These are phyloP conservation scores for Eristalis arbustorum DNA, from an alignment of 2,888 invertebrate species.

Conservation along the genomic window DNA sequence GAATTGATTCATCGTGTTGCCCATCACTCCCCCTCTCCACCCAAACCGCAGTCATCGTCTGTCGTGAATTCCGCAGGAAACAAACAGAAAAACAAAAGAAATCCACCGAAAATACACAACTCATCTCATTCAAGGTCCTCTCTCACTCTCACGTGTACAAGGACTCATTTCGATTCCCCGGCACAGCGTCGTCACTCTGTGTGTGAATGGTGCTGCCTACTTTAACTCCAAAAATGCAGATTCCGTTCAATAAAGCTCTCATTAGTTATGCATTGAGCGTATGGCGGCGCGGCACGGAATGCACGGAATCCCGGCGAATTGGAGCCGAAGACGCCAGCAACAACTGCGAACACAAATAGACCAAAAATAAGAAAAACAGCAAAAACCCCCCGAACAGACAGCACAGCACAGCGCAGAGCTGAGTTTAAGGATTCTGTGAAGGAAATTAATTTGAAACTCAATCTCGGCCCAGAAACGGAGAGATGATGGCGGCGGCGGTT, in stretches of 20 bases:
- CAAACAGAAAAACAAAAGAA: slow-evolving; percentile 28
- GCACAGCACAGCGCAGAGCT: neutral
- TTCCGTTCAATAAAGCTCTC: slow-evolving; percentile 66
- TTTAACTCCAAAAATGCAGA: slow-evolving; percentile 16
- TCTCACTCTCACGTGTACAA: slow-evolving; percentile 7
- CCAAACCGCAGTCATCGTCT: slow-evolving; percentile 9
- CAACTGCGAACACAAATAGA: neutral
- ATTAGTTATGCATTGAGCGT: slow-evolving; percentile 67
- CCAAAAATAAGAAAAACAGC: neutral
- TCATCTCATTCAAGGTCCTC: slow-evolving; percentile 31
- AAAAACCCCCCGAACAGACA: neutral
- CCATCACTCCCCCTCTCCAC: neutral
- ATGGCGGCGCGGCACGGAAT: slow-evolving; percentile 41
- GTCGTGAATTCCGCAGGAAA: slow-evolving; percentile 13
- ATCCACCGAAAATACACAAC: slow-evolving; percentile 20
- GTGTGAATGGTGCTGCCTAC: neutral
- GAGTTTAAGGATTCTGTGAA: slow-evolving; percentile 35
- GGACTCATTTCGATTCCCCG: slow-evolving; percentile 20
- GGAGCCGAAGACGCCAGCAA: slow-evolving; percentile 42
- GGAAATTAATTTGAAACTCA: slow-evolving; percentile 55
- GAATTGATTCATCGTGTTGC: neutral
- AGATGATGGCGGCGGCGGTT: neutral
- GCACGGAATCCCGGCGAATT: slow-evolving; percentile 59
- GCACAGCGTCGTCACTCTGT: neutral
- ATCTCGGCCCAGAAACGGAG: slow-evolving; percentile 28